Base-by-base conservation (phyloP, 2,888 invertebrate genomes). In the Spilosoma lubricipeda region DNA sequence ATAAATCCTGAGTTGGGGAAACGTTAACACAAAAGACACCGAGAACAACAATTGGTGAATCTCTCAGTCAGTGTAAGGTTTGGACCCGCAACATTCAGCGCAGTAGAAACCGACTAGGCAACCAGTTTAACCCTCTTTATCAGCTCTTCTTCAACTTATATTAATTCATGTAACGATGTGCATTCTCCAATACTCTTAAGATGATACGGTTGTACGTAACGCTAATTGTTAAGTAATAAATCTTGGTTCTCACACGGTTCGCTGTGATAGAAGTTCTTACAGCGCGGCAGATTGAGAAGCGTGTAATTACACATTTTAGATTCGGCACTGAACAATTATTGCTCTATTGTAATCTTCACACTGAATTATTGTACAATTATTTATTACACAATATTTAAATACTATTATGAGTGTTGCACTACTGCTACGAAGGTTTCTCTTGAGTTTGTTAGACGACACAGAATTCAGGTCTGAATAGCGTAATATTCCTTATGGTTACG, bases 301-400 rank as follows among this genome's bases (percentile, higher is more conserved):
- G 64, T 71, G 69, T 73, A 73, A 70, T 66, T 66, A 66, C 66
- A 66, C 56, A 33, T 69, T 45, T 73, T 64, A 73, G 73, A 48
- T 67, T 52, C 67, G 36, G 45, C 27, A 27, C 20, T 23, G 8
- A 67, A 30, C 70, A 30, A 27, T 13, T 33, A 23, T 30, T 67
- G 30, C 66, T 42, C 27, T 27, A 15, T 15, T 18, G n/a, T 48
- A n/a, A 33, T n/a, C 45, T 45, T 45, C 64, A 67, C 56, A 72
- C n/a, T 67, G 72, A 39, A 67, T 72, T 70, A 45, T n/a, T n/a
- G n/a, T n/a, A 59, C 39, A 13, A 18, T 23, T 64, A 71, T 70
- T 70, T 39, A 65, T 65, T 66, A 36, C 39, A 23, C 1, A 36
- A 63, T 18, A 63, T 15, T 18, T 39, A 13, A 23, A 39, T 39